Evolutionary conservation across 2,888 invertebrate species (phyloP), one percentile per base, ranked within the genome.

Genomic region (Tachina grossa): DNA sequence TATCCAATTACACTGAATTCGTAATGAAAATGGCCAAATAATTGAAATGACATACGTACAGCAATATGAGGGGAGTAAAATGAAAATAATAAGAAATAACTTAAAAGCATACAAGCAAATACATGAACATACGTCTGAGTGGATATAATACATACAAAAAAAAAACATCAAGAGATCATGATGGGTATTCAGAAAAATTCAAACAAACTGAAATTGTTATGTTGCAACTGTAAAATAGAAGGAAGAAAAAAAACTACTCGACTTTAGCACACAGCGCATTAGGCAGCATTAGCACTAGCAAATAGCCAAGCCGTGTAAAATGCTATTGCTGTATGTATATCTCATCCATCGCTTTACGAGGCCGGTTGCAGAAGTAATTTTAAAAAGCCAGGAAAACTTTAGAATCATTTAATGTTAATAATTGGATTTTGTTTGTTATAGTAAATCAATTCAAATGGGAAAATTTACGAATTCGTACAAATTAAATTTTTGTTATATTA

Each of bases 191-290:
- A 19, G 19, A 22, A 19, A 63, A 63, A 45, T 45, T 1, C 19
- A 51, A 59, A 8, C n/a, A 47, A 47, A 79, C 45, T 55, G 11
- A 53, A 72, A 72, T 79, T 79, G 79, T 72, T 55, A 79, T 65
- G 11, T 45, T 43, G 55, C 45, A 71, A 63, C 22, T 65, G 22
- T 51, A 43, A 83, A 87, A 80, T 16, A 65, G 5, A 19, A 41
- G n/a, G 9, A 71, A 49, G 6, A 14, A 41, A 75, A 79, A 84
- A 87, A 87, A 86, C 88, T 88, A 87, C 85, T 69, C 61, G 10
- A 16, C 88, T 85, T 77, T 55, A 63, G 45, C 63, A 89, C 88
- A 89, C 87, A 87, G 87, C 87, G 66, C 55, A 65, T 87, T 49
- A 41, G 75, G 49, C 45, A 39, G 78, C 74, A 63, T 66, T 84